phyloP scores from a whole-genome alignment of 2,888 invertebrate species.

The Cenopis cana region DNA sequence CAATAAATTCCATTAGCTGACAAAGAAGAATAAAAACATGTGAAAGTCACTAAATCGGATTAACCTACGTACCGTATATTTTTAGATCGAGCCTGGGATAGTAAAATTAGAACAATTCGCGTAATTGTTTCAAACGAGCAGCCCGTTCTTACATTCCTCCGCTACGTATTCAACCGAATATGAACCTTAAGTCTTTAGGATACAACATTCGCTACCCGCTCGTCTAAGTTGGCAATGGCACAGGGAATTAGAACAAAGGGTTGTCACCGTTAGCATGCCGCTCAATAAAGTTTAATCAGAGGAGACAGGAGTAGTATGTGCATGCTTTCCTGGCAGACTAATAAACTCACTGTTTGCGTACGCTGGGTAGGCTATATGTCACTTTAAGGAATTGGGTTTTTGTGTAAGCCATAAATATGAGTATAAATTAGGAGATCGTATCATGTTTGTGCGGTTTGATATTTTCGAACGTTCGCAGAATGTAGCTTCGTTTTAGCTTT shows the following conservation, averaged over 20 bases:
- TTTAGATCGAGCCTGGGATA: constrained; percentile 63
- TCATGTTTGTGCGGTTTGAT: background rate
- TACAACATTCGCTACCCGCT: constrained; percentile 1
- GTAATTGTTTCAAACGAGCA: constrained; percentile 68
- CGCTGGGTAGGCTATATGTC: constrained; percentile 31
- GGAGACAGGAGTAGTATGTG: constrained; percentile 55
- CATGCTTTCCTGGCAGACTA: constrained; percentile 35
- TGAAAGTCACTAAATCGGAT: constrained; percentile 35
- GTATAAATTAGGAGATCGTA: background rate
- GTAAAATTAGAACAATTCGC: constrained; percentile 69
- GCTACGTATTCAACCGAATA: background rate
- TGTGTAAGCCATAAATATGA: constrained; percentile 8
- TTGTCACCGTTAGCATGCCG: constrained; percentile 68
- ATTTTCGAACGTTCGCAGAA: background rate
- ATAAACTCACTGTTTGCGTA: constrained; percentile 40
- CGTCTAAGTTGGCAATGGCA: constrained; percentile 54
- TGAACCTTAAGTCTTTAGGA: constrained; percentile 1
- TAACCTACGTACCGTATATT: constrained; percentile 47
- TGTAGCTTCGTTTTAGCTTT: background rate
- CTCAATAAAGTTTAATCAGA: constrained; percentile 75
- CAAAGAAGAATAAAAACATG: constrained; percentile 39
- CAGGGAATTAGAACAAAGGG: constrained; percentile 74
- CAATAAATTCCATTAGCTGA: constrained; percentile 34
- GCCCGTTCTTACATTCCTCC: constrained; percentile 50
- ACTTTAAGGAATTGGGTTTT: constrained; percentile 28